A percentile compares a stretch with the other conserved stretches of the same genome.
phyloP scores from a whole-genome alignment of 2,113 vertebrate species.

The Gorsachius goisagi region DNA sequence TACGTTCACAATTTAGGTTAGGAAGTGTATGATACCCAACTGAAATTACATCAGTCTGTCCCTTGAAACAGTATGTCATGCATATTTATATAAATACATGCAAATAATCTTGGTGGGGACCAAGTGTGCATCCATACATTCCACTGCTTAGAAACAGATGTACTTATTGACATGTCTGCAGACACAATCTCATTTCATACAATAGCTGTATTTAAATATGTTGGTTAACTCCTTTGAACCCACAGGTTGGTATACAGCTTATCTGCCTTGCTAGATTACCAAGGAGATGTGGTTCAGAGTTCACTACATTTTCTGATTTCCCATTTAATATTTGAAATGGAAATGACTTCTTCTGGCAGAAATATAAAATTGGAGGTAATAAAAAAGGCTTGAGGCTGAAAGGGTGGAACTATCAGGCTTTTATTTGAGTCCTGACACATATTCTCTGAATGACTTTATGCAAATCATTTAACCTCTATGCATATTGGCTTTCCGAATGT shows the following conservation, averaged over 20 bases:
- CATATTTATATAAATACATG: neutral
- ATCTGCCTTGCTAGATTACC: constrained; percentile 31
- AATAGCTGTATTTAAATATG: neutral
- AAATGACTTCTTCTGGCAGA: constrained; percentile 37
- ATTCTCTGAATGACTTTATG: constrained; percentile 51
- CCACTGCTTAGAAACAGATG: neutral
- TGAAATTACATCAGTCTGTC: neutral
- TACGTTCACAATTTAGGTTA: neutral
- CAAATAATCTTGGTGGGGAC: neutral
- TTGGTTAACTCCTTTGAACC: constrained; percentile 23
- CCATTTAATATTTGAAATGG: constrained; percentile 61
- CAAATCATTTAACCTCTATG: constrained; percentile 54
- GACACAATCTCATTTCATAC: neutral
- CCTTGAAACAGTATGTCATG: neutral
- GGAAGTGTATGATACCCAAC: neutral
- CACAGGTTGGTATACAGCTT: neutral
- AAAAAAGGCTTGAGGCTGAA: constrained; percentile 30
- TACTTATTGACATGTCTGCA: neutral
- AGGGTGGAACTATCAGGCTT: constrained; percentile 30
- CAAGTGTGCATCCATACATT: neutral
- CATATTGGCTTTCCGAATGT: constrained; percentile 42
- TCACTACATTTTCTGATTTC: constrained; percentile 44
- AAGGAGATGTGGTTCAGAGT: constrained; percentile 50
- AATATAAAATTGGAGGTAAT: constrained; percentile 25
- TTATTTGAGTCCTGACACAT: constrained; percentile 27